phyloP scores from a whole-genome alignment of 2,113 vertebrate genomes.

The Phyllostomus discolor region DNA sequence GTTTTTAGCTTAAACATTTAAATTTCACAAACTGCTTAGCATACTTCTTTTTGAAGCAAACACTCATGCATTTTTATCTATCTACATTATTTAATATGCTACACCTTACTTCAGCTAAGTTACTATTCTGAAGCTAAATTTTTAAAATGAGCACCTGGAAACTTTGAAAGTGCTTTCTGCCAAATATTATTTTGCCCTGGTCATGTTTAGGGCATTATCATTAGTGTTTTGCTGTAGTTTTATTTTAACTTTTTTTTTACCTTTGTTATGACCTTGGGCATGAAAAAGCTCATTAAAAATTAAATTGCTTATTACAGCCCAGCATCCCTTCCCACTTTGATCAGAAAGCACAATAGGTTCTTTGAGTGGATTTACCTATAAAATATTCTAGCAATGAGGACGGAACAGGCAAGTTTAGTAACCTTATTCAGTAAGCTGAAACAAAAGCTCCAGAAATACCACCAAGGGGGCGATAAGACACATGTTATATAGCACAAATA shows the following conservation, averaged over 20 bases:
- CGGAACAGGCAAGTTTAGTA: constrained; percentile 76
- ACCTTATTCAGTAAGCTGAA: constrained; percentile 63
- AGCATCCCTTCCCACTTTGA: constrained; percentile 80
- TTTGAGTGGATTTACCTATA: constrained; percentile 77
- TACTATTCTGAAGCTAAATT: constrained; percentile 63
- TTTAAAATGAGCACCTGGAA: constrained; percentile 56
- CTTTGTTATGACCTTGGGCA: constrained; percentile 80
- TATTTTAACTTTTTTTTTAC: constrained; percentile 68
- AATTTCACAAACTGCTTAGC: constrained; percentile 66
- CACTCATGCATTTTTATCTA: constrained; percentile 73
- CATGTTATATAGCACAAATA: constrained; percentile 52
- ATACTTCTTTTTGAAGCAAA: constrained; percentile 66
- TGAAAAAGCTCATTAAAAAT: constrained; percentile 84
- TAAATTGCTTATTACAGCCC: constrained; percentile 84
- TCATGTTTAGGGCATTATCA: constrained; percentile 61
- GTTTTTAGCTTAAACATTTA: constrained; percentile 55
- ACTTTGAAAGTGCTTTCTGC: constrained; percentile 54
- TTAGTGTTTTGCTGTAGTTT: constrained; percentile 77
- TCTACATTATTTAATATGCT: constrained; percentile 75
- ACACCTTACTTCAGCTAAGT: constrained; percentile 61
- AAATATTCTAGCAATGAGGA: constrained; percentile 77
- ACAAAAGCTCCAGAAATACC: constrained; percentile 66
- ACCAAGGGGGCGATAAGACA: constrained; percentile 61
- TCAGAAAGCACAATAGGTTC: constrained; percentile 80
- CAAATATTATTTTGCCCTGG: constrained; percentile 73